Evolutionary conservation across 2,113 vertebrate genomes (phyloP).

Genomic region (Tupaia chinensis): DNA sequence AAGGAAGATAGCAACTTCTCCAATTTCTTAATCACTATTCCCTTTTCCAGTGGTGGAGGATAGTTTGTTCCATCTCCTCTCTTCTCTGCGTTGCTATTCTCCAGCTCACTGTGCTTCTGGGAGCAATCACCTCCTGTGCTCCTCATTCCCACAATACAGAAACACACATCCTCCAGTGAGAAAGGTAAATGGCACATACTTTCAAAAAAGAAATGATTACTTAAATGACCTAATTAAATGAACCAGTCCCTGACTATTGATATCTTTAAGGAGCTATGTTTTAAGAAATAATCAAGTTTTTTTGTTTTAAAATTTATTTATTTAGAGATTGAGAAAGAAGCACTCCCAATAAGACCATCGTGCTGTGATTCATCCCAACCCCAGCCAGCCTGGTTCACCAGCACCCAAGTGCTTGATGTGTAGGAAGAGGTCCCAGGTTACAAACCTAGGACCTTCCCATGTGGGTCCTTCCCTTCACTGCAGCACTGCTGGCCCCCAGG

Average conservation of each 20-base stretch:
- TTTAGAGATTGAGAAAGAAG: too few species aligned
- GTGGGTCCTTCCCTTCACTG: too few species aligned
- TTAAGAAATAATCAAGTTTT: background rate
- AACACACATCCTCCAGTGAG: background rate
- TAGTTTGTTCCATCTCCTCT: background rate
- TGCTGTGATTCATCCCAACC: too few species aligned
- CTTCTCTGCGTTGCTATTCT: background rate
- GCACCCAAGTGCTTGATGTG: too few species aligned
- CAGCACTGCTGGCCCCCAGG: too few species aligned
- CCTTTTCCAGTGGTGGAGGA: background rate
- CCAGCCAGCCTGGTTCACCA: too few species aligned
- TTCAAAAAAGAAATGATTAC: background rate
- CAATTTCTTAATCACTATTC: background rate
- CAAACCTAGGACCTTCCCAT: too few species aligned
- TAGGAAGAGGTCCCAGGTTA: too few species aligned
- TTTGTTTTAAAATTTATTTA: background rate
- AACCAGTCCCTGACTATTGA: background rate
- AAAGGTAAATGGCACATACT: background rate
- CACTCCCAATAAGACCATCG: too few species aligned
- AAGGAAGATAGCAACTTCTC: background rate
- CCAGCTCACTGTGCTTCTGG: background rate
- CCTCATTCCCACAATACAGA: background rate
- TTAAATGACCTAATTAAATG: background rate
- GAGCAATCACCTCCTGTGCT: background rate
- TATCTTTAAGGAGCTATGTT: background rate